Evolutionary conservation across 2,113 vertebrate genomes (phyloP), one percentile per base, ranked within the genome.

Genomic region (Sardina pilchardus): DNA sequence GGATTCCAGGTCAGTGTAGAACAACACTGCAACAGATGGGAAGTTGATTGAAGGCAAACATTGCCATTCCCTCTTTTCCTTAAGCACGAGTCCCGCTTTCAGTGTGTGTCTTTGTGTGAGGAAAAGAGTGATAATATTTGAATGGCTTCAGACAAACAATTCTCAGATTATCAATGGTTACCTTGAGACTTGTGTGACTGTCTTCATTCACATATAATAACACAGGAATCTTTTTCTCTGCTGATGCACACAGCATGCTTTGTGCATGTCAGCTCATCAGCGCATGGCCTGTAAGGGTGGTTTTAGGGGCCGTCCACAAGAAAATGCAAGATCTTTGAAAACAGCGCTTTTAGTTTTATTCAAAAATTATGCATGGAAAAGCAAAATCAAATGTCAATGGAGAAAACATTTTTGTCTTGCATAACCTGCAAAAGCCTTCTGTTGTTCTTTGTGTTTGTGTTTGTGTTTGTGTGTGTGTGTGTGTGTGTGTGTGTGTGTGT

Each of bases 381-480:
- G 9, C 48, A 50, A 17, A 50, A 50, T 3, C 17, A 2, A 16
- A 16, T 14, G 14, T 12, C 10, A 16, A n/a, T n/a, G n/a, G n/a
- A n/a, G n/a, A n/a, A n/a, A n/a, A 50, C 48, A 14, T 16, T 16
- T 50, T 50, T 50, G 48, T 50, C 17, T 50, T 50, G 48, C 48
- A 14, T 50, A 50, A 16, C 12, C 48, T 16, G 17, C 14, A 50
- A 17, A 21, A 24, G 2, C 12, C 36, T 17, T 83, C 19, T 83
- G 17, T 39, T 56, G 10, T 8, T 39, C 21, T 56, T 36, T 53
- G 47, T n/a, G 1, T 45, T 24, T 39, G 36, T 39, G 19, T 45
- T 34, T 48, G 45, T 47, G 82, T 47, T 14, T 47, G 36, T 86
- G 45, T 71, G 34, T 82, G 80, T 80, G 5, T 67, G n/a, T 85